Conservation (phyloP, 2,888 invertebrate species). For the Salpingus planirostris region DNA sequence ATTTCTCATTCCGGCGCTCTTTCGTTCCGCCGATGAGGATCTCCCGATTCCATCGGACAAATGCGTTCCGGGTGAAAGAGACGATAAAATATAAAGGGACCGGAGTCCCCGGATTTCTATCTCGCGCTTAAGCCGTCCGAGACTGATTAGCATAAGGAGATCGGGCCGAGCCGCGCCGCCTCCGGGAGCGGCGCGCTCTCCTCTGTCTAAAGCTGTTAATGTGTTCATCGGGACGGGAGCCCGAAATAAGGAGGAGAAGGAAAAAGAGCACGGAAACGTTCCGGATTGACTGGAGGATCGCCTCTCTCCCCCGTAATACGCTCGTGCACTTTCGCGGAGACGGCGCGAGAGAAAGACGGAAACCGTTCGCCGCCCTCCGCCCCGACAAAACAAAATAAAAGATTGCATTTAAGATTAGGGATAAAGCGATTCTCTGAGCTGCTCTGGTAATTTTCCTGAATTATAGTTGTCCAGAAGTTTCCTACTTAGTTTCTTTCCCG, state of each 20-base stretch:
- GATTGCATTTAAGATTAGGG: constrained; percentile 35
- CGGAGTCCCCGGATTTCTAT: too few species aligned
- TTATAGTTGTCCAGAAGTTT: constrained; percentile 31
- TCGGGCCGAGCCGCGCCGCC: too few species aligned
- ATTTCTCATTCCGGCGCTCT: too few species aligned
- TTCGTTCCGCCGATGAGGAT: constrained; percentile 3
- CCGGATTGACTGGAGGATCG: constrained; percentile 27
- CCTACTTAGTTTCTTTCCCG: constrained; percentile 21
- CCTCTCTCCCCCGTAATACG: not conserved
- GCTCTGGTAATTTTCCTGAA: constrained; percentile 33
- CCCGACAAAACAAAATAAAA: constrained; percentile 34
- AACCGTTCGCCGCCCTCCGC: too few species aligned
- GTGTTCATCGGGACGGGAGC: constrained; percentile 31
- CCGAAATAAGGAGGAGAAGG: constrained; percentile 18
- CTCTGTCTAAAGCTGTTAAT: constrained; percentile 34
- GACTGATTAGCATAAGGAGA: constrained; percentile 35
- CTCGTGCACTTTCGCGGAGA: not conserved
- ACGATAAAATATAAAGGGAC: constrained; percentile 1
- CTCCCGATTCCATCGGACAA: constrained; percentile 3
- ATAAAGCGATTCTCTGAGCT: constrained; percentile 29
- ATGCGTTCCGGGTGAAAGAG: constrained; percentile 1
- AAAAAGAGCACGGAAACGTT: too few species aligned
- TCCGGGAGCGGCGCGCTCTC: too few species aligned
- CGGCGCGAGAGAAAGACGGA: constrained; percentile 5
- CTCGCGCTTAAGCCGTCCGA: constrained; percentile 27